Conservation (phyloP, 2,888 invertebrate genomes). For the Pherbina coryleti region DNA sequence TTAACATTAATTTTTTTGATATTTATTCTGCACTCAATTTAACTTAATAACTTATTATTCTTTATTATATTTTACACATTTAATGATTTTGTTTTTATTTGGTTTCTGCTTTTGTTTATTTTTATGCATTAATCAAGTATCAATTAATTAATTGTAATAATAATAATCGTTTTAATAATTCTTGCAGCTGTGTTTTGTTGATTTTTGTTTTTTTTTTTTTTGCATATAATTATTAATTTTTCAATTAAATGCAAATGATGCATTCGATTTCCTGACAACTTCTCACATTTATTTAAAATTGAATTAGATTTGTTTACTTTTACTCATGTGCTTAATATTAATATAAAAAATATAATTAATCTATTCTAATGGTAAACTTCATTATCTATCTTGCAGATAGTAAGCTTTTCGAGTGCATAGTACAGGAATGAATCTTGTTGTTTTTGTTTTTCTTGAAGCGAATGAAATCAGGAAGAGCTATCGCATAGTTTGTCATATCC, state of each 20-base stretch:
- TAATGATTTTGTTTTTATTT: background rate
- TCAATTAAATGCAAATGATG: background rate
- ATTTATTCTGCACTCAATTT: background rate
- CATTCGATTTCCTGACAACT: too few relatives aligned
- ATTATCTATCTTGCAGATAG: conserved; percentile 50
- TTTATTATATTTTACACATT: background rate
- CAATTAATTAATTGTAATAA: background rate
- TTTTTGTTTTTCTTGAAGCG: background rate
- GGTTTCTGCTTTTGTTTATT: conserved; percentile 6
- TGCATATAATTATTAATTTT: conserved; percentile 5
- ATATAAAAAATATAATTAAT: conserved; percentile 52
- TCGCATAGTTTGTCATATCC: background rate
- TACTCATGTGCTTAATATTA: conserved; percentile 26
- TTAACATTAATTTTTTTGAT: too few relatives aligned
- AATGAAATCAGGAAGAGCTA: background rate
- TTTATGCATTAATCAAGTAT: background rate
- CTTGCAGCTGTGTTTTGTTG: conserved; percentile 9
- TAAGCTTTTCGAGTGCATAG: conserved; percentile 43
- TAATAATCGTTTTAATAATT: background rate
- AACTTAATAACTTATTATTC: background rate
- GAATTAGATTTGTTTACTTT: too few relatives aligned
- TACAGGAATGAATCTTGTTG: conserved; percentile 10
- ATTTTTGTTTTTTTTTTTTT: conserved; percentile 31
- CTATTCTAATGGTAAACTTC: conserved; percentile 32
- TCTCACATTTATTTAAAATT: too few relatives aligned